These are phyloP conservation scores for Scomber japonicus DNA, from an alignment of 2,113 vertebrate species.

Conservation along the genomic window DNA sequence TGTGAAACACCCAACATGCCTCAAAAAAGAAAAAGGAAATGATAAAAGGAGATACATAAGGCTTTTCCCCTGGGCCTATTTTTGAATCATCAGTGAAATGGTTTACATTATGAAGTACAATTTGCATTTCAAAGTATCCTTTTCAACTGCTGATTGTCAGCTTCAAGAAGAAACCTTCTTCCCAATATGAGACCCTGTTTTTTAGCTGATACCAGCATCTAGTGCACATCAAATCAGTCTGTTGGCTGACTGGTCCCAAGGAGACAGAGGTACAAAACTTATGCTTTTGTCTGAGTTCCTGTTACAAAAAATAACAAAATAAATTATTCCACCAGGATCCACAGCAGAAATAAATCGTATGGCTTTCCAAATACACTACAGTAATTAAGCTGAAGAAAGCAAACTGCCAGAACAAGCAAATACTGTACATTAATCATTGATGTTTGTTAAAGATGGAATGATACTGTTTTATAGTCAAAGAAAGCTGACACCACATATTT, in stretches of 20 bases:
- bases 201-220: constrained; percentile 7
- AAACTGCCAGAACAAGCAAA: constrained; percentile 11
- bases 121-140: constrained; percentile 38
- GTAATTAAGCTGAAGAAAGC: constrained; percentile 15
- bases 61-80: background rate
- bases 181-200: constrained; percentile 10
- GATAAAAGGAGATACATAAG: background rate
- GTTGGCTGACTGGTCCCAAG: background rate
- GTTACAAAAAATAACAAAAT: background rate
- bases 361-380: constrained; percentile 25
- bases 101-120: background rate
- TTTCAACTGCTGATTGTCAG: constrained; percentile 27
- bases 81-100: background rate
- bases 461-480: background rate
- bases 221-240: background rate
- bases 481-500: background rate
- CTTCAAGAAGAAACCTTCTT: too few relatives aligned
- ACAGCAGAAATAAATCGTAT: background rate
- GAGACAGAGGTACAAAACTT: background rate
- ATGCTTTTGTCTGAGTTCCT: background rate
- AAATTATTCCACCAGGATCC: background rate
- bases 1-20: background rate
- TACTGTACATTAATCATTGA: background rate
- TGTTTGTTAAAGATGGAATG: constrained; percentile 1
- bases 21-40: background rate